Base-by-base conservation (phyloP, 2,797 vertebrate species). In the Manis pentadactyla region DNA sequence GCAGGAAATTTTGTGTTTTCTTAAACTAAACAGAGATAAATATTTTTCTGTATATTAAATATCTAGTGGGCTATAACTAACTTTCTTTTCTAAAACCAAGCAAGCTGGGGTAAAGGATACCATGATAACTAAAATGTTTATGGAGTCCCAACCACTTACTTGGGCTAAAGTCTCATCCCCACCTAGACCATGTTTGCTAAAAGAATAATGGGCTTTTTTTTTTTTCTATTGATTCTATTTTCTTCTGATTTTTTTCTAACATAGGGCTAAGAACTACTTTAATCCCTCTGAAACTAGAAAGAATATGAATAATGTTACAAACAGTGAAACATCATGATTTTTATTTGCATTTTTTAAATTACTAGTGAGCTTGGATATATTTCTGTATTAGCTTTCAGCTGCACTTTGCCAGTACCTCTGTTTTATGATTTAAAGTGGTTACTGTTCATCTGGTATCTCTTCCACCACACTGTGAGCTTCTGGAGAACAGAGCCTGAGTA, bases 291-390 rank as follows among this genome's bases (percentile, higher is more conserved):
- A 83, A 74, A 75, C 71, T 73, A 69, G 81, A 49, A 87, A 96
- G 57, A 39, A 66, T 23, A 64, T 59, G 71, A 85, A 57, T 39
- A 78, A 93, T 29, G 31, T 78, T 86, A 51, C 59, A 29, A 81
- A 86, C 13, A 77, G 27, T 55, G 42, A 68, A 49, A 55, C 51
- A 85, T 46, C 12, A 9, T 46, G 31, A 68, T 55, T 94, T 95
- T 92, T 77, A 91, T 94, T 94, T 92, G 71, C 57, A 69, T 37
- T 42, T 96, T 93, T 85, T 2, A 27, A 85, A 79, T 94, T 79
- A 63, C 74, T 42, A 93, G 78, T 29, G 74, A 81, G 31, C 39
- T n/a, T 68, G 78, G 91, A 73, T 6, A n/a, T 37, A 74, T 77
- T 94, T 90, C 66, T 64, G 69, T 19, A 73, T 57, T 68, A 93